Evolutionary conservation across 1,140 invertebrate genomes (phyloP), one percentile per base, ranked within the genome.

Genomic region (Drosophila ananassae): DNA sequence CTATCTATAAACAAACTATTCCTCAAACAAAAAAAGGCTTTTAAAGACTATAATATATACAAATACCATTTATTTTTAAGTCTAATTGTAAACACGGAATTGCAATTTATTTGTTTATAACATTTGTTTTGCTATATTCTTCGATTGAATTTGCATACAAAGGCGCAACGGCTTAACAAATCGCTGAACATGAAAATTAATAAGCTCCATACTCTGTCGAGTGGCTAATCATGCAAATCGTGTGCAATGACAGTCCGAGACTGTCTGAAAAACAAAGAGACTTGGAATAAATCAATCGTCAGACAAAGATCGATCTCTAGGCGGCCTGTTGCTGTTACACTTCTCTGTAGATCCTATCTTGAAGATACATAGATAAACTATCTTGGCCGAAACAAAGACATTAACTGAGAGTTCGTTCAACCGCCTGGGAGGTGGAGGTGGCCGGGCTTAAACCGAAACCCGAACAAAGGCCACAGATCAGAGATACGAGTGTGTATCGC

Each of bases 201-300:
- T 83, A 82, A 77, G 57, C 67, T 61, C n/a, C 50, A 21, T 55
- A 69, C 61, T 55, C 50, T 48, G 46, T 67, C 51, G 32, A 73
- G 71, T 56, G 66, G 69, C 64, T 84, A 59, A 84, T 79, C 77
- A 84, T 85, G 73, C 80, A 85, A 77, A 84, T 80, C 80, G 81
- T 79, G 80, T 72, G 41, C 17, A 57, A 55, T 34, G 48, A 50
- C 62, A 44, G 37, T 48, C 47, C 25, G 7, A 28, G 25, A 6
- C 25, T 28, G 48, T 60, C 13, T 28, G 21, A 58, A 39, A 61
- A 63, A 77, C 30, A 69, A 71, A 71, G 24, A 69, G 61, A 57
- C 50, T 54, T 30, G 24, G 28, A 61, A 30, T 63, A 47, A 63
- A 47, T 44, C 46, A 62, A 68, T 53, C 55, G 32, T 34, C 8